Evolutionary conservation across 2,797 vertebrate species (phyloP), one percentile per base, ranked within the genome.

Genomic region (Australoheros facetus): DNA sequence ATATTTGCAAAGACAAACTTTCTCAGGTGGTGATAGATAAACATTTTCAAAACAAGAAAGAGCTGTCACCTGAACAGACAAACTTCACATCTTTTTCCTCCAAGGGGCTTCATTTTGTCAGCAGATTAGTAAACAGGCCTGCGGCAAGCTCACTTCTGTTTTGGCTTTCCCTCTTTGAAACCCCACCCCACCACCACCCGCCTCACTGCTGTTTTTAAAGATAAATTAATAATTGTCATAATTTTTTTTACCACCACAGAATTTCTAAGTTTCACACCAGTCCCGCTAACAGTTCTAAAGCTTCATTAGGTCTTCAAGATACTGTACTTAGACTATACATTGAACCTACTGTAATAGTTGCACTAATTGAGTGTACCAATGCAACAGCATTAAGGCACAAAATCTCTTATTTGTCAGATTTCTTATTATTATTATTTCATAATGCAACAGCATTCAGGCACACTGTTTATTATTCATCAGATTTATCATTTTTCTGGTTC

Each of bases 101-200:
- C 11, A 7, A 75, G 66, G 58, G 45, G 10, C 56, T 60, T 79
- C 23, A 32, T 80, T 73, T 79, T 73, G 72, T 71, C 73, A 16
- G 70, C 72, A 81, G 75, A 58, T 77, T 56, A 66, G 64, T 80
- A 83, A 86, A 91, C 71, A 85, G 10, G 73, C 85, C 81, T 32
- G 74, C 13, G 4, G 84, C 70, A 48, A 60, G 9, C 45, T 72
- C 54, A 60, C 56, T 81, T 71, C 5, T 71, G 58, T 60, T 69
- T 72, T 32, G 16, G 60, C 37, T 84, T 84, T 56, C 26, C 42
- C 53, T 60, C 56, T 77, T 59, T 34, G 32, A 64, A 28, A 6
- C 6, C 30, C 14, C 55, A 37, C 37, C 32, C 32, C 37, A 4
- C 37, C 37, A 3, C 37, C 34, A 9, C 8, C 34, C 37, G 9